Conservation (phyloP, 2,888 invertebrate species). For the Tetragonula carbonaria region DNA sequence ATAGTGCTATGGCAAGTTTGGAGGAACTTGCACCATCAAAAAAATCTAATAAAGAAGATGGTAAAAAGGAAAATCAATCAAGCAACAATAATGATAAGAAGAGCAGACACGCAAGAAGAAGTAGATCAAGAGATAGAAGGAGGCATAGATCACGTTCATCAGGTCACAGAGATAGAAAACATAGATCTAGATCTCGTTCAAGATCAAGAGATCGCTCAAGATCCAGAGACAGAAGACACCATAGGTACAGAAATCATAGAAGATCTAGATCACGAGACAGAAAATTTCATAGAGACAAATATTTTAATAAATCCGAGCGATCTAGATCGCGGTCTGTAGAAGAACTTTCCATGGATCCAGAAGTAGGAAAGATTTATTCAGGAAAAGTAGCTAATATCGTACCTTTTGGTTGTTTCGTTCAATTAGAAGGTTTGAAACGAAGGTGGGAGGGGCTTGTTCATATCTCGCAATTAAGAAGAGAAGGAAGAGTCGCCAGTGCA, state of each 20-base stretch:
- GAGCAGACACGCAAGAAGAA: slow-evolving; percentile 69
- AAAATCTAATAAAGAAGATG: slow-evolving; percentile 63
- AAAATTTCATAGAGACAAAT: slow-evolving; percentile 73
- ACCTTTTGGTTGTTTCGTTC: slow-evolving; percentile 99
- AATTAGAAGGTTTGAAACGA: slow-evolving; percentile 94
- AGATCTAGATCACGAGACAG: slow-evolving; percentile 76
- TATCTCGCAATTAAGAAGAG: slow-evolving; percentile 96
- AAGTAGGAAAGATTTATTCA: slow-evolving; percentile 94
- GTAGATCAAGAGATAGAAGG: slow-evolving; percentile 73
- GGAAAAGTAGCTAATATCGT: slow-evolving; percentile 98
- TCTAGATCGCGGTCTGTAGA: slow-evolving; percentile 84
- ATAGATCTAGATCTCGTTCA: slow-evolving; percentile 68
- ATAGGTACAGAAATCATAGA: slow-evolving; percentile 64
- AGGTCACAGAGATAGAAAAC: slow-evolving; percentile 65
- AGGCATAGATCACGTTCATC: slow-evolving; percentile 71
- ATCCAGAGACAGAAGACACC: slow-evolving; percentile 68
- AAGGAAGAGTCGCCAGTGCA: slow-evolving; percentile 97
- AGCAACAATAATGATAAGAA: slow-evolving; percentile 72
- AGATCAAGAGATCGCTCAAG: slow-evolving; percentile 70
- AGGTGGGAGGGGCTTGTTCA: slow-evolving; percentile 98
- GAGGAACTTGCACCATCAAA: slow-evolving; percentile 92
- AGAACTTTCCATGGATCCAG: slow-evolving; percentile 89
- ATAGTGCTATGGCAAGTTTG: slow-evolving; percentile 93
- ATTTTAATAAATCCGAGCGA: slow-evolving; percentile 75
- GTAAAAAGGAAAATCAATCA: slow-evolving; percentile 71